Base-by-base conservation (phyloP, 1,140 invertebrate genomes). In the Drosophila murphyi region DNA sequence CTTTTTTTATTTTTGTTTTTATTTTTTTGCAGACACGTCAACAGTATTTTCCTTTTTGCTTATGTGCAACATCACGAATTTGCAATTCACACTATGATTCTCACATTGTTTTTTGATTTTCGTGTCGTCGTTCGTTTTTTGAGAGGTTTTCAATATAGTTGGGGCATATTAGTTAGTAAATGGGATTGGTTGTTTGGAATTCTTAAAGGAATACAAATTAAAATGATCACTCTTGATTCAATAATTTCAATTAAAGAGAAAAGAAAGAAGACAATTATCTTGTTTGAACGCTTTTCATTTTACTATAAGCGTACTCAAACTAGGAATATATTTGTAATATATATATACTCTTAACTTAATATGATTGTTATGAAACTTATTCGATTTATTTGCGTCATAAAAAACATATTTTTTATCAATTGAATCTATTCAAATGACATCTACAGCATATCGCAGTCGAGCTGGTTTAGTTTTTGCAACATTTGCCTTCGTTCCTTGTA, bases 51-150 rank as follows among this genome's bases (percentile, higher is more conserved):
- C 34, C 43, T 37, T 45, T 48, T 71, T n/a, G 64, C 39, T 70
- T 74, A 69, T 39, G 50, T 56, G 56, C 41, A 60, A 54, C 41
- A 68, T 80, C 81, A 86, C 70, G 74, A 78, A 74, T 60, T 41
- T 20, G 71, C 78, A 78, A 52, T 86, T 86, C 67, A 69, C 82
- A 86, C 82, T 72, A 74, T 60, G 60, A 77, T 71, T 55, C 31
- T 45, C 50, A 78, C 54, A 72, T 82, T 86, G 43, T 69, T 76
- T 78, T 65, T 20, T 35, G 34, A 4, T 47, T 76, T 82, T 64
- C 39, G 29, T 35, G 34, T 45, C 8, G 29, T 29, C 4, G 6
- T 51, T 29, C 45, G 43, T 48, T 12, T 4, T 39, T 28, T 8
- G n/a, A 4, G 1, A 37, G 28, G 31, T 20, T 28, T 47, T 45